These are phyloP conservation scores for Melitaea cinxia DNA, from an alignment of 1,140 invertebrate genomes.

Conservation along the genomic window DNA sequence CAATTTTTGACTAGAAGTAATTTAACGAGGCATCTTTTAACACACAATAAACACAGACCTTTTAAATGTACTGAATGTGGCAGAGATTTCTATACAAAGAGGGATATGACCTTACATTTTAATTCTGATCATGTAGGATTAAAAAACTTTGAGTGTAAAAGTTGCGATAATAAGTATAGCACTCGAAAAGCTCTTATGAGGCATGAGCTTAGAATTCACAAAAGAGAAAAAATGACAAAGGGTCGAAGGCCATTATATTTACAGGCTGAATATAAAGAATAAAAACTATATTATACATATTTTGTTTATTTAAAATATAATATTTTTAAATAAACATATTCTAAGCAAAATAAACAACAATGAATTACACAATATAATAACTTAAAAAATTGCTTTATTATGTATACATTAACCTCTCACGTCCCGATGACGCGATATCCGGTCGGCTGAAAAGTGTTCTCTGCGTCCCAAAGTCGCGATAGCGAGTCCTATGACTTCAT, in stretches of 20 bases:
- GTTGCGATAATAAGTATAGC: conserved; percentile 80
- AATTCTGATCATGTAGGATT: conserved; percentile 79
- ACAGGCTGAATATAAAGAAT: conserved; percentile 41
- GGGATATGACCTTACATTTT: conserved; percentile 58
- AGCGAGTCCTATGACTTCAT: no score
- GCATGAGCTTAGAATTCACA: conserved; percentile 77
- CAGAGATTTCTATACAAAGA: conserved; percentile 62
- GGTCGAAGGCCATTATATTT: conserved; percentile 63
- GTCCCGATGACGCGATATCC: no score
- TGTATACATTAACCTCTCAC: no score
- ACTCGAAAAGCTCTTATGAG: conserved; percentile 79
- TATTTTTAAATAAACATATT: neutral
- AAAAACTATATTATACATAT: neutral
- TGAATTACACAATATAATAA: no score
- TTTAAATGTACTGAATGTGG: conserved; percentile 68
- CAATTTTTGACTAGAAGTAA: conserved; percentile 80
- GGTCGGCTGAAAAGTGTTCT: no score
- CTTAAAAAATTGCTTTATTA: no score
- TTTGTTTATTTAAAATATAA: neutral
- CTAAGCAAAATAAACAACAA: neutral
- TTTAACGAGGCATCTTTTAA: conserved; percentile 73
- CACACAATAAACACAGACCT: conserved; percentile 67
- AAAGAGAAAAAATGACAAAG: conserved; percentile 65
- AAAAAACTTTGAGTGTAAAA: conserved; percentile 77
- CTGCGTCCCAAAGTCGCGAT: no score